Percentiles rank a stretch among this genome's conserved stretches.
phyloP scores from a whole-genome alignment of 2,113 vertebrate genomes.

The Dermatemys mawii region DNA sequence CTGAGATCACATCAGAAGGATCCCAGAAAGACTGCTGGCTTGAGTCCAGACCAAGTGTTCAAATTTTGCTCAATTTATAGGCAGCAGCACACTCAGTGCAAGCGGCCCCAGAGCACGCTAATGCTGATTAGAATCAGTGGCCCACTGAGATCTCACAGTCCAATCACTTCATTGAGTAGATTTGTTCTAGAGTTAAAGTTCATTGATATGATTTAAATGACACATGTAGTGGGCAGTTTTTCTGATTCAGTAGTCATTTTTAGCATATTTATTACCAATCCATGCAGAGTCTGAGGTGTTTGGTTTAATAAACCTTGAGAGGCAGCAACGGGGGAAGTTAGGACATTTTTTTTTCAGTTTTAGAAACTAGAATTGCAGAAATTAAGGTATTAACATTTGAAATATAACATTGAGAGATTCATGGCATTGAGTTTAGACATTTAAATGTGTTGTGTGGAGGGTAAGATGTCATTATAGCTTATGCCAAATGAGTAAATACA shows the following conservation, averaged over 20 bases:
- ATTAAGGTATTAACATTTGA: neutral
- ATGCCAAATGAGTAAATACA: neutral
- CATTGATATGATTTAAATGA: neutral
- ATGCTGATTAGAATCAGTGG: neutral
- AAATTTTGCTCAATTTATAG: neutral
- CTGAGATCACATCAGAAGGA: neutral
- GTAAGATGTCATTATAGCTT: neutral
- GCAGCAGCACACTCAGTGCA: neutral
- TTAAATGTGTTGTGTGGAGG: neutral
- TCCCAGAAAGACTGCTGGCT: neutral
- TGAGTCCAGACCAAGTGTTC: neutral
- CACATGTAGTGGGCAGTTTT: neutral
- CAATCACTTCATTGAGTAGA: neutral
- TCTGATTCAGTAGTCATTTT: fast-evolving
- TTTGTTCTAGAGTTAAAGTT: neutral
- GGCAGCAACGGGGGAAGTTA: neutral
- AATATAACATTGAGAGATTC: neutral
- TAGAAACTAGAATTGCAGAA: neutral
- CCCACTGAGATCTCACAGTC: neutral
- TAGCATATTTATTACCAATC: neutral
- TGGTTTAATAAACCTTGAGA: neutral
- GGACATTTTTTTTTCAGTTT: neutral
- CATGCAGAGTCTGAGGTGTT: neutral
- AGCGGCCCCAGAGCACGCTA: neutral
- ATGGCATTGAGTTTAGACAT: neutral